A percentile compares a stretch with the other conserved stretches of the same genome.
phyloP scores from a whole-genome alignment of 2,113 vertebrate species.

The Cyprinodon variegatus region DNA sequence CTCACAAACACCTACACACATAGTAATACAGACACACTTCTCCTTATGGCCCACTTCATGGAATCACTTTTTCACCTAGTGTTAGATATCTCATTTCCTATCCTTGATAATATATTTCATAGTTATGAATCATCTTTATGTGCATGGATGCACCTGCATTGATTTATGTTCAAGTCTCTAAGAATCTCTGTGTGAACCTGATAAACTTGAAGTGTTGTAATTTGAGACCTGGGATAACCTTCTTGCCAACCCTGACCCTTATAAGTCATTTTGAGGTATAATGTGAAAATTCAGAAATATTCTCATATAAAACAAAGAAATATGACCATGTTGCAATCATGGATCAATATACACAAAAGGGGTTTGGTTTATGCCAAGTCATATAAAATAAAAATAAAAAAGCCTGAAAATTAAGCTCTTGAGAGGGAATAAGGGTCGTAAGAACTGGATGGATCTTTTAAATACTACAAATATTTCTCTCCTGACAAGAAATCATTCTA shows the following conservation, averaged over 20 bases:
- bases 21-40: slow-evolving; percentile 5
- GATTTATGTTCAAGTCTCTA: background rate
- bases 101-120: slow-evolving; percentile 2
- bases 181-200: background rate
- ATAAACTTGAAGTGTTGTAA: background rate
- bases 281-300: background rate
- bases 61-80: slow-evolving; percentile 18
- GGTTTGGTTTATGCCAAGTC: no score
- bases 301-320: background rate
- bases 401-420: no score
- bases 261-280: background rate
- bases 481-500: no score
- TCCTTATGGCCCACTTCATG: slow-evolving; percentile 21
- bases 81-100: slow-evolving; percentile 13
- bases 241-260: background rate
- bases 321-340: no score
- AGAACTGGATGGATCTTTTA: no score
- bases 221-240: background rate
- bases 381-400: no score
- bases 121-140: background rate
- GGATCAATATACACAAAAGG: no score
- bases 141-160: background rate
- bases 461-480: no score
- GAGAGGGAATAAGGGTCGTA: no score
- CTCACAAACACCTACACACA: slow-evolving; percentile 4